Conservation (phyloP, 2,113 vertebrate species). For the Brevimyrus niger region DNA sequence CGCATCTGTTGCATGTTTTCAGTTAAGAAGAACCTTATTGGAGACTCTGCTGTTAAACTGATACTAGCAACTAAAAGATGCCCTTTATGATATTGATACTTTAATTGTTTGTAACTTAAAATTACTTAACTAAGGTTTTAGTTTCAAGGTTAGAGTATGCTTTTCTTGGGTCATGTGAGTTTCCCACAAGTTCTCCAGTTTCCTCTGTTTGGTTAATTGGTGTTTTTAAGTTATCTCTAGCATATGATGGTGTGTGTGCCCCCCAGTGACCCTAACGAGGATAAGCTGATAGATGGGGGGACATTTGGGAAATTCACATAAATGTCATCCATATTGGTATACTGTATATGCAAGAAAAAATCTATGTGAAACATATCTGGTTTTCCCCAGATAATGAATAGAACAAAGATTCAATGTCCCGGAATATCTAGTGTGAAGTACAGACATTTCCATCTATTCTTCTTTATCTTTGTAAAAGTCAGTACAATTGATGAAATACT, state of each 20-base stretch:
- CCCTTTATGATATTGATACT: not conserved
- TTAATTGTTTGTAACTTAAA: not conserved
- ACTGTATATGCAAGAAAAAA: not conserved
- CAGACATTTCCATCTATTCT: slow-evolving; percentile 12
- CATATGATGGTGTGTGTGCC: not conserved
- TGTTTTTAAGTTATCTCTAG: not conserved
- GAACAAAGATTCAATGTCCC: not conserved
- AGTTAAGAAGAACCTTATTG: not conserved
- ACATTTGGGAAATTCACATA: not conserved
- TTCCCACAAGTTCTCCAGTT: not conserved
- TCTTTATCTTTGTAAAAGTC: not conserved
- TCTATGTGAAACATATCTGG: not conserved
- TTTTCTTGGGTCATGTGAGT: not conserved
- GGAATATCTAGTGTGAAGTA: not conserved
- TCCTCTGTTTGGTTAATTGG: not conserved
- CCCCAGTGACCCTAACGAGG: not conserved
- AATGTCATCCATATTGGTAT: not conserved
- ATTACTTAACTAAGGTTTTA: not conserved
- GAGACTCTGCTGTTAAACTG: not conserved
- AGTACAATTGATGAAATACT: not conserved
- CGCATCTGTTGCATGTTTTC: not conserved
- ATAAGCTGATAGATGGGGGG: not conserved
- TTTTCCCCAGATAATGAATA: not conserved
- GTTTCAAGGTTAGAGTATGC: not conserved
- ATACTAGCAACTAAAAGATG: not conserved